phyloP scores from a whole-genome alignment of 1,140 invertebrate genomes.

The Mercenaria mercenaria region DNA sequence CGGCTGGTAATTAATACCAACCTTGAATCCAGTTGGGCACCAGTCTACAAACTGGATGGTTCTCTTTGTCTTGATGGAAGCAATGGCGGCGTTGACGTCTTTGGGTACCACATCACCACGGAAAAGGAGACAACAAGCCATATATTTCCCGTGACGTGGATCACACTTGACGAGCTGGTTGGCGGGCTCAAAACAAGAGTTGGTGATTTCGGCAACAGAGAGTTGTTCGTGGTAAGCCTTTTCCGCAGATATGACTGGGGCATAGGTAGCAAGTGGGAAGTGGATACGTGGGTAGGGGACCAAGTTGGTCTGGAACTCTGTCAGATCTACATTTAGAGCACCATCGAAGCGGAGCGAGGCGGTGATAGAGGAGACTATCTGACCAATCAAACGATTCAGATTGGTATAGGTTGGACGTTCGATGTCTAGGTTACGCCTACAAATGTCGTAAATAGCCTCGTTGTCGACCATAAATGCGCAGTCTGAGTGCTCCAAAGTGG shows the following conservation, averaged over 20 bases:
- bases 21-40: no score
- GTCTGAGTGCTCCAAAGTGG: conserved; percentile 86
- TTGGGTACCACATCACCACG: conserved; percentile 89
- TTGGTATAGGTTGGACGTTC: conserved; percentile 89
- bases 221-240: conserved; percentile 79
- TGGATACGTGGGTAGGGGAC: conserved; percentile 82
- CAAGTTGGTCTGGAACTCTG: conserved; percentile 90
- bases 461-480: conserved; percentile 92
- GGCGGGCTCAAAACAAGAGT: conserved; percentile 93
- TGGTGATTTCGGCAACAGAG: conserved; percentile 86
- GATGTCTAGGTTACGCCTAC: conserved; percentile 94
- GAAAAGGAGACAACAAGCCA: conserved; percentile 89
- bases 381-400: conserved; percentile 80
- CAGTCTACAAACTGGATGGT: no score
- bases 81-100: conserved; percentile 94
- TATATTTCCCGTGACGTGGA: conserved; percentile 95
- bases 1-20: no score
- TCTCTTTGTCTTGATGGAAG: no score
- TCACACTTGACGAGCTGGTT: conserved; percentile 98
- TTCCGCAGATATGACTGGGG: conserved; percentile 76
- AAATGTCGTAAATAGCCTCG: conserved; percentile 97
- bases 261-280: conserved; percentile 79
- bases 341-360: conserved; percentile 90
- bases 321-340: conserved; percentile 90
- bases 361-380: conserved; percentile 85